Conservation (phyloP, 2,113 vertebrate genomes). For the Platanista minor region DNA sequence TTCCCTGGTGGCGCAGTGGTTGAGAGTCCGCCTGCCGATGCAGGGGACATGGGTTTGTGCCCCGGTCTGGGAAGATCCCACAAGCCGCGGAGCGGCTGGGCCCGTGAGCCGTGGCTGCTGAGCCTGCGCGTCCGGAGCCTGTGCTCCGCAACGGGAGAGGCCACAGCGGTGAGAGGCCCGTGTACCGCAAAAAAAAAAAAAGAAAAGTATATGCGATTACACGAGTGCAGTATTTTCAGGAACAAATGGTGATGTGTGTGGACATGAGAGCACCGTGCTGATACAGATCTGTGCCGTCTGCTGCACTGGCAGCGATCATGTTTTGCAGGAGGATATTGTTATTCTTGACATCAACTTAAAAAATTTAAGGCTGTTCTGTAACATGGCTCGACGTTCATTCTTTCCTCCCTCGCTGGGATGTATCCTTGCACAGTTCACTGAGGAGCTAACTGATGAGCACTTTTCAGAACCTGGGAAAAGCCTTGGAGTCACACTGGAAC, state of each 20-base stretch:
- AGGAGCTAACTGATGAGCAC: background rate
- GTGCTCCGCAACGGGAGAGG: too few species aligned
- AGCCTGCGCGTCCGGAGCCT: too few species aligned
- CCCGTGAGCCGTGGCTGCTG: too few species aligned
- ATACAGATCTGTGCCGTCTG: accelerated
- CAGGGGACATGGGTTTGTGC: too few species aligned
- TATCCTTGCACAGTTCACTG: background rate
- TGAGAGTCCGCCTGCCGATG: too few species aligned
- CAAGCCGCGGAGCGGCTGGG: too few species aligned
- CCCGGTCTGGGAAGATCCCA: too few species aligned
- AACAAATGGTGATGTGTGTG: background rate
- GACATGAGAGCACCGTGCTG: background rate
- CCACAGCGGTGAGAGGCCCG: too few species aligned
- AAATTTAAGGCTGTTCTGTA: background rate
- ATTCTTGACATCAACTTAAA: background rate
- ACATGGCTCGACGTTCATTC: too few species aligned
- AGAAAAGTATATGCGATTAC: background rate
- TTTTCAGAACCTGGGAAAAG: background rate
- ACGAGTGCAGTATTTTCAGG: background rate
- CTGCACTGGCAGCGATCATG: accelerated
- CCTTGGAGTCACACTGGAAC: background rate
- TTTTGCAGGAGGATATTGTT: background rate
- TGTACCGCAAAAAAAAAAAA: too few species aligned
- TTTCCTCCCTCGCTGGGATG: background rate
- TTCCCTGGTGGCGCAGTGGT: too few species aligned